Percentiles rank a stretch among this genome's conserved stretches.
These are phyloP conservation scores for Sebastiscus albofasciatus DNA, from an alignment of 2,797 vertebrate genomes.

Conservation along the genomic window DNA sequence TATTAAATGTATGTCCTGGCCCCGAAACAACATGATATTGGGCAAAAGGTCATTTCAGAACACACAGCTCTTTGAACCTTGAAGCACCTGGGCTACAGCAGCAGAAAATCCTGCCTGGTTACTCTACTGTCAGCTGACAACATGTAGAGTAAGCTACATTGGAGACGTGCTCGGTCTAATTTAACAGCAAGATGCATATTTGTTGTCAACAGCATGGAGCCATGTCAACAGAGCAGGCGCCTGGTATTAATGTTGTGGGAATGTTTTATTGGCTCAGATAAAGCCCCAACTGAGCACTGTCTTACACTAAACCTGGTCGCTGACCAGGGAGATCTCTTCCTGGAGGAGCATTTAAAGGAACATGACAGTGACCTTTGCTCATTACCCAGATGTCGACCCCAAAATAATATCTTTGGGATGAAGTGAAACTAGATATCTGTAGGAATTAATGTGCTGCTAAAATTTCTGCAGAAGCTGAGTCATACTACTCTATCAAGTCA, in stretches of 20 bases:
- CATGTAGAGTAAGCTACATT: neutral
- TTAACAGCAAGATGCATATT: neutral
- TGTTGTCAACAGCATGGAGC: neutral
- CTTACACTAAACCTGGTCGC: neutral
- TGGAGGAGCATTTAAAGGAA: conserved; percentile 26
- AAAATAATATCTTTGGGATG: conserved; percentile 9
- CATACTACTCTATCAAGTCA: neutral
- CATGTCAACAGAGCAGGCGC: neutral
- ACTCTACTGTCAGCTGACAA: neutral
- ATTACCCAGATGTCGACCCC: conserved; percentile 17
- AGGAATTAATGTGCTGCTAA: conserved; percentile 27
- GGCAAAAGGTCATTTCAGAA: neutral
- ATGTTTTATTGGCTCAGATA: conserved; percentile 1
- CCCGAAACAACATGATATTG: neutral
- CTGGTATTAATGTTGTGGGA: conserved; percentile 10
- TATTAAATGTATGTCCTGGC: neutral
- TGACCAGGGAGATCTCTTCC: conserved; percentile 14
- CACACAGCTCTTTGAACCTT: neutral
- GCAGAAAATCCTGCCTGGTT: neutral
- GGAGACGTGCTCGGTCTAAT: neutral
- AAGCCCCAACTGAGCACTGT: neutral
- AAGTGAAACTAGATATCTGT: conserved; percentile 28
- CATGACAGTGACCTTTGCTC: conserved; percentile 3
- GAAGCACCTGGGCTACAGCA: neutral
- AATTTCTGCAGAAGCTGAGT: neutral